Conservation (phyloP, 2,113 vertebrate genomes). For the Salminus brasiliensis region DNA sequence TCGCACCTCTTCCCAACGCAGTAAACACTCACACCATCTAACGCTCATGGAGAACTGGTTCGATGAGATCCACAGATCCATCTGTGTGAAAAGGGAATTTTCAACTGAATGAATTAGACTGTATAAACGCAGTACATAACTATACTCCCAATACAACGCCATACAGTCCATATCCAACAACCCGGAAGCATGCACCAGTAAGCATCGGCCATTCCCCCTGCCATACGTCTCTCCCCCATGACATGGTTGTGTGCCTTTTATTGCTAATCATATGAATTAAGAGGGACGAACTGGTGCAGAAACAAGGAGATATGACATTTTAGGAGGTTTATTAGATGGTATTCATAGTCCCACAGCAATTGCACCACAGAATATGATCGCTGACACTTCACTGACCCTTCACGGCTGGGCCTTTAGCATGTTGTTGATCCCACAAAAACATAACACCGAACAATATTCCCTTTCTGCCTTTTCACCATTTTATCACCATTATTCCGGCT, state of each 20-base stretch:
- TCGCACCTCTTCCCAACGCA: slow-evolving; percentile 9
- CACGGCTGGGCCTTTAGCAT: neutral
- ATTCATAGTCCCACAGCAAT: neutral
- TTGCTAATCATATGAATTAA: slow-evolving; percentile 19
- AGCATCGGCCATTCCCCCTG: neutral
- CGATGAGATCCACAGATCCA: slow-evolving; percentile 1
- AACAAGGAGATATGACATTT: neutral
- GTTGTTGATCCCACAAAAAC: neutral
- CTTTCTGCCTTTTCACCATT: slow-evolving; percentile 7
- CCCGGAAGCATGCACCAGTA: neutral
- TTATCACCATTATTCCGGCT: neutral
- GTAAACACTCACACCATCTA: slow-evolving; percentile 5
- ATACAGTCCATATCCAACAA: neutral
- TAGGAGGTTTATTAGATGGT: neutral
- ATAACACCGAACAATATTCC: neutral
- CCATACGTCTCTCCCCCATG: neutral
- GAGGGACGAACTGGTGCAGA: neutral
- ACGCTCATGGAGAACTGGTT: neutral
- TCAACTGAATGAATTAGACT: neutral
- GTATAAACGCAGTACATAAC: neutral
- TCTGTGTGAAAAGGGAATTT: neutral
- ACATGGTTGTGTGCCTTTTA: slow-evolving; percentile 18
- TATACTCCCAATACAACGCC: neutral
- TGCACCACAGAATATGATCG: neutral
- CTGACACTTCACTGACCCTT: neutral